These are phyloP conservation scores for Euura lappo DNA, from an alignment of 1,140 invertebrate species.

Conservation along the genomic window DNA sequence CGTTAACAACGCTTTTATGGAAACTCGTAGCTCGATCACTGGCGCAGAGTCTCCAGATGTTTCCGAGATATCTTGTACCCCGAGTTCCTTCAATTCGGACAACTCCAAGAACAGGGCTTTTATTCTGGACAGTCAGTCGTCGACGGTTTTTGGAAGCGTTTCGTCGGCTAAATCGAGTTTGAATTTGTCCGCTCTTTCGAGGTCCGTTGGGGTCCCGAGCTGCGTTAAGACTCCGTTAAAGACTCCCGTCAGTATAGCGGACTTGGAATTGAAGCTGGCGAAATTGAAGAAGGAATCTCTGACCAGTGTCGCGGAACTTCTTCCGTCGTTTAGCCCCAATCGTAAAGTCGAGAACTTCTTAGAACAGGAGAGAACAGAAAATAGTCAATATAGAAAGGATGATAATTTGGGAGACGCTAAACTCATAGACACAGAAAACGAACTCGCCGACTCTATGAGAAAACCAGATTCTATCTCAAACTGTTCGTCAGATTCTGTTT, in stretches of 20 bases:
- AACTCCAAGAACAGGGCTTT: slow-evolving; percentile 32
- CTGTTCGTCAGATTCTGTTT: slow-evolving; percentile 42
- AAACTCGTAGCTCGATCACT: not conserved
- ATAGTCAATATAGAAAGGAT: slow-evolving; percentile 13
- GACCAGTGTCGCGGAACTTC: too few species aligned
- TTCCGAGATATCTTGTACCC: not conserved
- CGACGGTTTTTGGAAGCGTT: not conserved
- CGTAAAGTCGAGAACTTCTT: not conserved
- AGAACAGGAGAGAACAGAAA: not conserved
- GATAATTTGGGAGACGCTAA: slow-evolving; percentile 42
- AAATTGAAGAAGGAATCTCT: slow-evolving; percentile 29
- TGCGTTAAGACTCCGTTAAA: slow-evolving; percentile 1
- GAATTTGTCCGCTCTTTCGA: slow-evolving; percentile 19
- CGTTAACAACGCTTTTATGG: slow-evolving; percentile 25
- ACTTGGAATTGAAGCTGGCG: slow-evolving; percentile 35
- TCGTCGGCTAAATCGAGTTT: slow-evolving; percentile 36
- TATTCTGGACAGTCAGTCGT: slow-evolving; percentile 15
- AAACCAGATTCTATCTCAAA: slow-evolving; percentile 23
- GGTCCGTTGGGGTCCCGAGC: slow-evolving; percentile 9
- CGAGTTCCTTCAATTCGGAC: slow-evolving; percentile 25
- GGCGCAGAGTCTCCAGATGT: not conserved
- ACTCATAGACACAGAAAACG: slow-evolving; percentile 22
- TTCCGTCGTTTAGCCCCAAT: not conserved
- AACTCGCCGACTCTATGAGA: slow-evolving; percentile 17
- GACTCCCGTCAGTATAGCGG: slow-evolving; percentile 24